Base-by-base conservation (phyloP, 2,113 vertebrate genomes). In the Catagonus wagneri region DNA sequence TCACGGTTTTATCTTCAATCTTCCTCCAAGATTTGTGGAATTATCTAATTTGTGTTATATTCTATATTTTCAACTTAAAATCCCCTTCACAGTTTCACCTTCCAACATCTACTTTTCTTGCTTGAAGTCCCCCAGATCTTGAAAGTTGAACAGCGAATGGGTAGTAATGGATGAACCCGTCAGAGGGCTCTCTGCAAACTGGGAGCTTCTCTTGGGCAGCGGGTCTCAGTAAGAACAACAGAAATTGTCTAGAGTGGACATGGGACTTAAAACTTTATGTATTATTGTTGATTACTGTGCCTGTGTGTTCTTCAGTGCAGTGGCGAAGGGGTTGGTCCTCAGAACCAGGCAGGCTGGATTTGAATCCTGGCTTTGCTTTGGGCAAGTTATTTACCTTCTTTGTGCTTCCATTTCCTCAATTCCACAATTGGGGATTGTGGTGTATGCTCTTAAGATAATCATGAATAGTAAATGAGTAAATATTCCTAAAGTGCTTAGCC, bases 291-390 rank as follows among this genome's bases (percentile, higher is more conserved):
- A 72, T 93, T 56, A 34, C 72, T 76, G 6, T 81, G 61, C 16
- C 11, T 34, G 19, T 80, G 7, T 75, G 27, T 93, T 32, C 32
- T 65, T 0, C 69, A 83, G 32, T 54, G 17, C 66, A 68, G 68
- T 89, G 92, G 32, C 78, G 79, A 23, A 89, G 81, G 60, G 9
- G 1, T 58, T 89, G 91, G 80, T 36, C n/a, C 61, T 88, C 54
- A 75, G 68, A 93, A 76, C 56, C 60, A 76, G 39, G 60, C 52
- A 75, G 58, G 3, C 79, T 66, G 60, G 69, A 6, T 87, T 91
- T 95, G 60, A 75, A 74, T 89, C 56, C 63, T 95, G 92, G 58
- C 50, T 81, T 95, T 87, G 86, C 74, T 65, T 56, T 90, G 74
- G 79, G 50, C 61, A 78, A 94, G 50, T 68, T 84, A 69, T 88